Base-by-base conservation (phyloP, 2,797 vertebrate genomes). In the Cirrhinus molitorella region DNA sequence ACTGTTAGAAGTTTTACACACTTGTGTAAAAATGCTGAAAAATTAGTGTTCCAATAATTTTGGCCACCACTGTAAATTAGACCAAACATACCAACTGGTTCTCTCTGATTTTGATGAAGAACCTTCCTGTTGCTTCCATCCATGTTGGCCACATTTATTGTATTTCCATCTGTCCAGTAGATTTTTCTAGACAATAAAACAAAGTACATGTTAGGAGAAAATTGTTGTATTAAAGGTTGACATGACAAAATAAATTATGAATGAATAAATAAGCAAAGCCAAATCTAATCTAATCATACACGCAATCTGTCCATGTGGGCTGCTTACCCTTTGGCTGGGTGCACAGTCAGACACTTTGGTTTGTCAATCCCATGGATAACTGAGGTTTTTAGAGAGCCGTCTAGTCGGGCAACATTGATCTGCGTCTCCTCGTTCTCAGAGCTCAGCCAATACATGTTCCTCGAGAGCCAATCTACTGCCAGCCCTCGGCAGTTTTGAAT, bases 381-480 rank as follows among this genome's bases (percentile, higher is more conserved):
- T 86, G 98, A 98, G 74, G 98, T 99, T 96, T 99, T 99, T 91
- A 99, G 95, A 90, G 98, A 99, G 25, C 98, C 98, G 63, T 99
- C 98, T 90, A 99, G 96, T 88, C 95, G 96, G 82, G 98, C 98
- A 89, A 97, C 98, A 65, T 99, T 99, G 94, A 99, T 98, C 93
- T 99, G 98, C 0, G 98, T 98, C 96, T 99, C 98, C 90, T 99
- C 98, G 89, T 97, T 98, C 92, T 99, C 98, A 3, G 97, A 98
- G 90, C 98, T 99, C 91, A 99, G 97, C 98, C 98, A 99, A 91
- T 99, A 99, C 88, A 99, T 95, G 93, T 99, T 99, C 88, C 96
- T 96, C 23, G 98, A 99, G 89, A 99, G 93, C 98, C 98, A 99
- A 89, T 99, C 98, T 86, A 99, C 95, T 71, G 98, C 97, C 87